Evolutionary conservation across 2,888 invertebrate species (phyloP).

Genomic region (Hemistola chrysoprasaria): DNA sequence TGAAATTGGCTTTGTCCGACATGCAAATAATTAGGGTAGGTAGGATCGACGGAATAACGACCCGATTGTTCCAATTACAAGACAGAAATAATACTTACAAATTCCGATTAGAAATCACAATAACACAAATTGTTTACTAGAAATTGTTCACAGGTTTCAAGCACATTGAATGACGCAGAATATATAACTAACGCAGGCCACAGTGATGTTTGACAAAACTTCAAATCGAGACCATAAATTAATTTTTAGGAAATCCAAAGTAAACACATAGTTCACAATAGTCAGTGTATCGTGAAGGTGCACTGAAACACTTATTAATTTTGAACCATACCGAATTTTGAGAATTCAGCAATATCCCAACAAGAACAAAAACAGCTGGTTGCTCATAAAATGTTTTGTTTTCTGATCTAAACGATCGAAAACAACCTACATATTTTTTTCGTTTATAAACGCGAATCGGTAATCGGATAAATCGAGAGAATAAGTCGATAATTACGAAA

Average conservation of each 20-base stretch:
- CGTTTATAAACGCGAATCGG: slow-evolving; percentile 15
- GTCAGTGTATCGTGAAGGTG: slow-evolving; percentile 48
- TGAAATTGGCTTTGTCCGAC: slow-evolving; percentile 22
- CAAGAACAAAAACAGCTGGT: slow-evolving; percentile 77
- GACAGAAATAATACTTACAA: slow-evolving; percentile 36
- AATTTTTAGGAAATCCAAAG: slow-evolving; percentile 50
- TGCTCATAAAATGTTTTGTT: slow-evolving; percentile 57
- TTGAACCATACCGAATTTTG: slow-evolving; percentile 72
- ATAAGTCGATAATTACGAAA: slow-evolving; percentile 2
- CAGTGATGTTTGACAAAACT: slow-evolving; percentile 63
- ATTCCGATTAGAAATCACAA: slow-evolving; percentile 21
- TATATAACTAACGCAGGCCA: slow-evolving; percentile 60
- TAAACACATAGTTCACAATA: slow-evolving; percentile 58
- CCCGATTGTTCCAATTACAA: not conserved
- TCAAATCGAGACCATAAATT: slow-evolving; percentile 58
- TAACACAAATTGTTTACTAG: not conserved
- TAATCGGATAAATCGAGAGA: slow-evolving; percentile 19
- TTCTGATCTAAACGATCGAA: slow-evolving; percentile 36
- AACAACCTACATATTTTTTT: slow-evolving; percentile 17
- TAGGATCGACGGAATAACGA: not conserved
- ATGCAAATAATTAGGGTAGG: slow-evolving; percentile 15
- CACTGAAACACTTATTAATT: slow-evolving; percentile 71
- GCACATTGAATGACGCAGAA: slow-evolving; percentile 63
- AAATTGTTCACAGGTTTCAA: slow-evolving; percentile 29
- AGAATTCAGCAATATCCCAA: slow-evolving; percentile 61